A percentile compares a stretch with the other conserved stretches of the same genome.
These are phyloP conservation scores for Cyclophora punctaria DNA, from an alignment of 2,888 invertebrate genomes.

Conservation along the genomic window DNA sequence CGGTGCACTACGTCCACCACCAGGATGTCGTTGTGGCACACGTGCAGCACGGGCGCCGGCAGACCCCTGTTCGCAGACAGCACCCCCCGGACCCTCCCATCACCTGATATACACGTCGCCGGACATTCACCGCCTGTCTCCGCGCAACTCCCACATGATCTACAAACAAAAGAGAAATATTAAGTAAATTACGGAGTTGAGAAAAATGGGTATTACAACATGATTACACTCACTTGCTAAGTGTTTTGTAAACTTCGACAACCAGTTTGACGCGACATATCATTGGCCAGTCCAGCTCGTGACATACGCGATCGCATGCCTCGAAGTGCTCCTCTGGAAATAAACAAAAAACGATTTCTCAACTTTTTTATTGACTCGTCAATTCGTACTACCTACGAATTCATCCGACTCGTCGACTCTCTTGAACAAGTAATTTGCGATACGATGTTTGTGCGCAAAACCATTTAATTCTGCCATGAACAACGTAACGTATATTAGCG, in stretches of 20 bases:
- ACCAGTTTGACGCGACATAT: slow-evolving; percentile 84
- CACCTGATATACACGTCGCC: slow-evolving; percentile 78
- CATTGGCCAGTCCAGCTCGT: slow-evolving; percentile 85
- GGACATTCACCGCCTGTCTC: slow-evolving; percentile 75
- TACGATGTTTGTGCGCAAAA: no score
- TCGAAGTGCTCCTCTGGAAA: slow-evolving; percentile 82
- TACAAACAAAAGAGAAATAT: slow-evolving; percentile 27
- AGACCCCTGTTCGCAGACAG: slow-evolving; percentile 79
- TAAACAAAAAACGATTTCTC: slow-evolving; percentile 15
- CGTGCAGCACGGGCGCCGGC: slow-evolving; percentile 78
- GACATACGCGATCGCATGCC: slow-evolving; percentile 85
- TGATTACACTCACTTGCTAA: slow-evolving; percentile 76
- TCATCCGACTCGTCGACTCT: no score
- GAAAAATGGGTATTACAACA: background rate
- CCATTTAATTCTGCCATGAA: no score
- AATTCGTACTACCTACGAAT: no score
- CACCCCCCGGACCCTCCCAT: slow-evolving; percentile 78
- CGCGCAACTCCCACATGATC: slow-evolving; percentile 80
- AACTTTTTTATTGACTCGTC: background rate
- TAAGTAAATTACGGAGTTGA: background rate
- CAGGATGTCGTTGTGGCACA: slow-evolving; percentile 84
- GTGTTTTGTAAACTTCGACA: slow-evolving; percentile 82
- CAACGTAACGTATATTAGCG: no score
- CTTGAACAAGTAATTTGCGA: no score
- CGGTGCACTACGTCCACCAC: slow-evolving; percentile 85